Conservation (phyloP, 2,797 vertebrate genomes). For the Botia almorhae region DNA sequence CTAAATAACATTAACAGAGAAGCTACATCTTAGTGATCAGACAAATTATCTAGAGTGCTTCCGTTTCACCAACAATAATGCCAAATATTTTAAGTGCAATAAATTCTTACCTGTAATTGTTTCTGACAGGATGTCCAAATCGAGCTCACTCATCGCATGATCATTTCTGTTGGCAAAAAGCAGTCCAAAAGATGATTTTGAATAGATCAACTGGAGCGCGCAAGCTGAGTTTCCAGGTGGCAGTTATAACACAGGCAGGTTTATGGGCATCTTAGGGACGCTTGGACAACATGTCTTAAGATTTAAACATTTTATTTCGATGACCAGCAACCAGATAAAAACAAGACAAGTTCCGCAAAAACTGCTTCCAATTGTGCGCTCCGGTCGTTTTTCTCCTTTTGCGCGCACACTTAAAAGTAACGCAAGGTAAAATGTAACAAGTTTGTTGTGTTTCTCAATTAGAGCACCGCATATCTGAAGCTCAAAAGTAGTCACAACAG, state of each 20-base stretch:
- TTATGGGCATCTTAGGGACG: conserved; percentile 65
- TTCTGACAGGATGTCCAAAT: conserved; percentile 73
- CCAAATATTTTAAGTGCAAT: conserved; percentile 12
- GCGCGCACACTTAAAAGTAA: conserved; percentile 43
- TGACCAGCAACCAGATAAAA: not conserved
- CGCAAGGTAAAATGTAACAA: conserved; percentile 8
- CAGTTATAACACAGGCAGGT: conserved; percentile 61
- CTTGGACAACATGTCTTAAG: conserved; percentile 53
- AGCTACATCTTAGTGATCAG: not conserved
- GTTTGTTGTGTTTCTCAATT: conserved; percentile 3
- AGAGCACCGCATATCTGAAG: conserved; percentile 8
- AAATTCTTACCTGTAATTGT: conserved; percentile 77
- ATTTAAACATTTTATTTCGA: conserved; percentile 42
- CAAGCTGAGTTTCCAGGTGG: conserved; percentile 73
- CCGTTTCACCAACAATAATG: not conserved
- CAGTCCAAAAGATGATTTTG: conserved; percentile 65
- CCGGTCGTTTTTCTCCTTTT: conserved; percentile 30
- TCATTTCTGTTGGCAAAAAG: conserved; percentile 69
- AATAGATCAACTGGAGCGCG: conserved; percentile 37
- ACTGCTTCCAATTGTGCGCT: conserved; percentile 44
- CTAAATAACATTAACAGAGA: not conserved
- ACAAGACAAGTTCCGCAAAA: conserved; percentile 42
- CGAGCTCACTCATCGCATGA: conserved; percentile 83
- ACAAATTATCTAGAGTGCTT: not conserved
- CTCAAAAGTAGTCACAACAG: conserved; percentile 34